These are phyloP conservation scores for Ophthalmolycus amberensis DNA, from an alignment of 2,113 vertebrate genomes.

Conservation along the genomic window DNA sequence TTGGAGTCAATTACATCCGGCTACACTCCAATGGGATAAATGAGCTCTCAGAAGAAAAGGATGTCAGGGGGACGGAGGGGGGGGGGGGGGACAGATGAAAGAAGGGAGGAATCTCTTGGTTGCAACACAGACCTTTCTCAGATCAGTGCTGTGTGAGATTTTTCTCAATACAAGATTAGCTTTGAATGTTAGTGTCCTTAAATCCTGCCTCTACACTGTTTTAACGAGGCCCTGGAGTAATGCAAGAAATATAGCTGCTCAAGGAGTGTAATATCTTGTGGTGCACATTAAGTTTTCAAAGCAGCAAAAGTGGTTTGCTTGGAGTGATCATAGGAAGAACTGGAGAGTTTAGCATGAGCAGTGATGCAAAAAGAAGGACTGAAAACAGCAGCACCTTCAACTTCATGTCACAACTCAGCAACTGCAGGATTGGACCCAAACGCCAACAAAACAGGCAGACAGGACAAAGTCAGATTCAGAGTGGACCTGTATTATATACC, in stretches of 20 bases:
- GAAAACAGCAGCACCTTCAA: background rate
- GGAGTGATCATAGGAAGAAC: background rate
- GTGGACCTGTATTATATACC: too few relatives aligned
- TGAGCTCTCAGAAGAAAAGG: constrained; percentile 43
- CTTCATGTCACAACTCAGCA: background rate
- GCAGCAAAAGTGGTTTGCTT: background rate
- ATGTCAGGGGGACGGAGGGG: background rate
- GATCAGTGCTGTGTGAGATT: constrained; percentile 36
- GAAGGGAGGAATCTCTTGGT: constrained; percentile 34
- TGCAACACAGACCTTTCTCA: constrained; percentile 26
- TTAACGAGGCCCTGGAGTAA: constrained; percentile 20
- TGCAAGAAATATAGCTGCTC: background rate
- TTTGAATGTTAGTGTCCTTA: constrained; percentile 5
- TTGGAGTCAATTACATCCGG: constrained; percentile 53
- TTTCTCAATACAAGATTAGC: constrained; percentile 38
- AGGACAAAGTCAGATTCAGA: too few relatives aligned
- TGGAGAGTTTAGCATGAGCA: background rate
- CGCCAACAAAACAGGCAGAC: too few relatives aligned
- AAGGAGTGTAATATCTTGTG: background rate
- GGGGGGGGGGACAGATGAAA: constrained; percentile 16
- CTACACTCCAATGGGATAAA: constrained; percentile 48
- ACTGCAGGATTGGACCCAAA: too few relatives aligned
- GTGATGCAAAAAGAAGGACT: background rate
- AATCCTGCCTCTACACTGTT: constrained; percentile 9
- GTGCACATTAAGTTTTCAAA: background rate